Percentiles rank a stretch among this genome's conserved stretches.
phyloP scores from a whole-genome alignment of 1,140 invertebrate species.

The Oreohelix idahoensis region DNA sequence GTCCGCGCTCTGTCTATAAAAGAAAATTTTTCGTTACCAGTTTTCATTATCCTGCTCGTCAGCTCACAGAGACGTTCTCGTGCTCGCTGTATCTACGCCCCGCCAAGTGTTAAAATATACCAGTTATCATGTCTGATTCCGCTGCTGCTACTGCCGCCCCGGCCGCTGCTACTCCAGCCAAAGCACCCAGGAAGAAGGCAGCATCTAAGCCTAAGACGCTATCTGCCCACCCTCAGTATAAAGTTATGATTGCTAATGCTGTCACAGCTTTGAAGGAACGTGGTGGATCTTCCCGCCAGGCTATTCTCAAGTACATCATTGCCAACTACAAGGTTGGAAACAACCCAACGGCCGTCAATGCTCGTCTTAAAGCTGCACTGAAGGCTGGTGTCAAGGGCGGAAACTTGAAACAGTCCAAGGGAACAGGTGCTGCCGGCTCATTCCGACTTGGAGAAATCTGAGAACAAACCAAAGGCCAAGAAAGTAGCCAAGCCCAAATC shows the following conservation, averaged over 20 bases:
- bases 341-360: constrained; percentile 48
- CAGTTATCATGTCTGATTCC: neutral
- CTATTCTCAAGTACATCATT: constrained; percentile 65
- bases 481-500: no score
- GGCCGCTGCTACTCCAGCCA: constrained; percentile 27
- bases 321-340: constrained; percentile 62
- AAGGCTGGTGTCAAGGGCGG: constrained; percentile 52
- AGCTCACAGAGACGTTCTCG: neutral
- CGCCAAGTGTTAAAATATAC: neutral
- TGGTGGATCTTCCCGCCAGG: constrained; percentile 55
- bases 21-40: no score
- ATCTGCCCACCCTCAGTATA: constrained; percentile 36
- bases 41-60: no score
- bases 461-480: constrained; percentile 22
- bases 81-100: neutral
- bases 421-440: constrained; percentile 19
- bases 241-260: constrained; percentile 31
- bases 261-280: constrained; percentile 22
- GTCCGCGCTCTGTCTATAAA: neutral
- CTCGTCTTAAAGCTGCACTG: constrained; percentile 50
- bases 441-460: constrained; percentile 47
- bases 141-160: constrained; percentile 38
- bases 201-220: constrained; percentile 47
- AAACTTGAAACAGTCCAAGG: constrained; percentile 58
- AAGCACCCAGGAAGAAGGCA: constrained; percentile 14